These are phyloP conservation scores for Drosophila paramelanica DNA, from an alignment of 2,888 invertebrate genomes.

Conservation along the genomic window DNA sequence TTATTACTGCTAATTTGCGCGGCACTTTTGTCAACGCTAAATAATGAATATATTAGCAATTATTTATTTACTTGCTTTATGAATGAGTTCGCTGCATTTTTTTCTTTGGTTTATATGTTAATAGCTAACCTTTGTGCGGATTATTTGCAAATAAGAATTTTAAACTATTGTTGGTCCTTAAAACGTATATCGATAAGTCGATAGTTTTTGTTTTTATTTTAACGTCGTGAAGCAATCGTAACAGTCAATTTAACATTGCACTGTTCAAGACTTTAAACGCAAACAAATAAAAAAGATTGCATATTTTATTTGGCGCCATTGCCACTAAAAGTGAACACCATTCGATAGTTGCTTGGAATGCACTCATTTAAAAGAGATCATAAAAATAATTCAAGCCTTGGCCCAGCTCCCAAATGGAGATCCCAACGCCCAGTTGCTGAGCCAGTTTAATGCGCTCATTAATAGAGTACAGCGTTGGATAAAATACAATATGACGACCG, in stretches of 20 bases:
- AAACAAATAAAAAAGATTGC: not conserved
- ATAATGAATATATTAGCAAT: no score
- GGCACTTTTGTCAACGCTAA: not conserved
- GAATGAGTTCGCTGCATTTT: not conserved
- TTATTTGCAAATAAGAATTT: not conserved
- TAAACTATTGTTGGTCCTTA: not conserved
- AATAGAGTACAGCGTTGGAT: conserved; percentile 95
- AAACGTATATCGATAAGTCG: conserved; percentile 11
- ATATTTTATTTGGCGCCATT: conserved; percentile 5
- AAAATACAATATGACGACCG: conserved; percentile 92
- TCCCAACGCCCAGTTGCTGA: conserved; percentile 91
- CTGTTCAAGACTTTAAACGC: not conserved
- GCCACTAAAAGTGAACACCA: conserved; percentile 6
- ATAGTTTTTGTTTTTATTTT: not conserved
- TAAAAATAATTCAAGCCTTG: conserved; percentile 98
- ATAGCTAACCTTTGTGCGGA: not conserved
- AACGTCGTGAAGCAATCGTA: conserved; percentile 2
- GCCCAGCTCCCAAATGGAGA: conserved; percentile 98
- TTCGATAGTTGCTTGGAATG: conserved; percentile 22
- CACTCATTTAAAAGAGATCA: conserved; percentile 89
- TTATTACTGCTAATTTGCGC: not conserved
- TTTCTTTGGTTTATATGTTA: not conserved
- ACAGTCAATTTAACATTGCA: not conserved
- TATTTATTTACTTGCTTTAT: no score
- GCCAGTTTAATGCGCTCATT: conserved; percentile 92